Conservation (phyloP, 1,140 invertebrate genomes). For the Batillaria attramentaria region DNA sequence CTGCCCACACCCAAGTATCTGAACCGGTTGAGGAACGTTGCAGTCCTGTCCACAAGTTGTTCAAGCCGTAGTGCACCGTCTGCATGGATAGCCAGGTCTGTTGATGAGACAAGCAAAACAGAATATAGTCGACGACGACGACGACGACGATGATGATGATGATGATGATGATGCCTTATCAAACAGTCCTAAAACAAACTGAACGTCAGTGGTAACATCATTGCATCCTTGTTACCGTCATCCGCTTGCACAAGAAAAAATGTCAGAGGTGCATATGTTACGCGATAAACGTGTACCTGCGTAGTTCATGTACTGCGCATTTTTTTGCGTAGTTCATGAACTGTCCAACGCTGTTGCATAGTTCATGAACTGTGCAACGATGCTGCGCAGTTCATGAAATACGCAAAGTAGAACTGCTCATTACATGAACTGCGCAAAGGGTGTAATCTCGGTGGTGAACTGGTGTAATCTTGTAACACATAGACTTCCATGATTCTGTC, state of each 20-base stretch:
- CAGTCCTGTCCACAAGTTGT: constrained; percentile 17
- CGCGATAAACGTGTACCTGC: background rate
- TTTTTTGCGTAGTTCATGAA: too few relatives aligned
- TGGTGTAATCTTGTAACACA: too few relatives aligned
- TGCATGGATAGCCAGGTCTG: background rate
- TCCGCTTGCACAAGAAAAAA: background rate
- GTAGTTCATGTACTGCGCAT: too few relatives aligned
- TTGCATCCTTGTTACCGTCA: background rate
- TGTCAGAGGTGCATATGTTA: background rate
- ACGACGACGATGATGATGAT: background rate
- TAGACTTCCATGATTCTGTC: too few relatives aligned
- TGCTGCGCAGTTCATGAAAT: too few relatives aligned
- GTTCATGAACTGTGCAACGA: too few relatives aligned
- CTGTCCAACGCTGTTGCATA: too few relatives aligned
- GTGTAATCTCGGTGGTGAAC: too few relatives aligned
- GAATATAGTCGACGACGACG: background rate
- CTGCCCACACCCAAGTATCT: background rate
- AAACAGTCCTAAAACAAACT: background rate
- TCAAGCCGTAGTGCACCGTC: background rate
- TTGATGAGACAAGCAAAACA: background rate
- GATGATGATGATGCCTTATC: background rate
- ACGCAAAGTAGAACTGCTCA: too few relatives aligned
- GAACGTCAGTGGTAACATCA: too few relatives aligned
- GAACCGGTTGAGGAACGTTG: background rate
- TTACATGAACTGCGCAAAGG: too few relatives aligned